Evolutionary conservation across 1,140 invertebrate species (phyloP).

Genomic region (Sycobia sp.): DNA sequence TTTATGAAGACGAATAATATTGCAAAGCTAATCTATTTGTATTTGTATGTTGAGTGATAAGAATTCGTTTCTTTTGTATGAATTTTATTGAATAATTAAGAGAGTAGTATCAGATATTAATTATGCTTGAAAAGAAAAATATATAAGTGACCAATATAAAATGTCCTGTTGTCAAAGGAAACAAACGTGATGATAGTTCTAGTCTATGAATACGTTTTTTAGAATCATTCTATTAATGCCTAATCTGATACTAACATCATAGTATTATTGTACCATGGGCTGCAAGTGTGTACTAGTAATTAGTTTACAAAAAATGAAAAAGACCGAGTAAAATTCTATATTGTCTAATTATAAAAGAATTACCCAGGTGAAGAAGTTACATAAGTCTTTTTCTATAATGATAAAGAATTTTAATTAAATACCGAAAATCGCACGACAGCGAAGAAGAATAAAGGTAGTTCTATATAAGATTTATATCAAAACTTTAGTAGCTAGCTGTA

Average conservation of each 20-base stretch:
- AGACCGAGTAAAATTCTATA: constrained; percentile 9
- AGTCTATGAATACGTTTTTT: constrained; percentile 48
- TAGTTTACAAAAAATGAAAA: constrained; percentile 18
- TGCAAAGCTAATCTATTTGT: constrained; percentile 18
- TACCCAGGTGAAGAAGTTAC: constrained; percentile 26
- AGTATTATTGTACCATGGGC: constrained; percentile 27
- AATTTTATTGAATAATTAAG: constrained; percentile 18
- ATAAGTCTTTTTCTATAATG: constrained; percentile 30
- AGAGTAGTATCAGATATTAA: constrained; percentile 19
- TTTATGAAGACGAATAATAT: constrained; percentile 22
- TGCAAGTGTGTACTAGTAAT: constrained; percentile 23
- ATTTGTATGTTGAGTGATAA: constrained; percentile 20
- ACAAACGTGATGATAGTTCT: constrained; percentile 52
- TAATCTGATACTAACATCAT: constrained; percentile 29
- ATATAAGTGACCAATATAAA: constrained; percentile 1
- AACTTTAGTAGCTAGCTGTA: constrained; percentile 30
- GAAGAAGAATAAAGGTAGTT: constrained; percentile 19
- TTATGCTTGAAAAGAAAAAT: constrained; percentile 23
- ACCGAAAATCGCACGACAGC: constrained; percentile 20
- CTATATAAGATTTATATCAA: constrained; percentile 27
- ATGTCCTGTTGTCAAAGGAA: constrained; percentile 32
- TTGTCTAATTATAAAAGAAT: constrained; percentile 21
- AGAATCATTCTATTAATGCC: constrained; percentile 34
- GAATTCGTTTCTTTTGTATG: constrained; percentile 26
- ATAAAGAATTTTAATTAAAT: constrained; percentile 29